Evolutionary conservation across 2,113 vertebrate genomes (phyloP).

Genomic region (Toxotes jaculatrix): DNA sequence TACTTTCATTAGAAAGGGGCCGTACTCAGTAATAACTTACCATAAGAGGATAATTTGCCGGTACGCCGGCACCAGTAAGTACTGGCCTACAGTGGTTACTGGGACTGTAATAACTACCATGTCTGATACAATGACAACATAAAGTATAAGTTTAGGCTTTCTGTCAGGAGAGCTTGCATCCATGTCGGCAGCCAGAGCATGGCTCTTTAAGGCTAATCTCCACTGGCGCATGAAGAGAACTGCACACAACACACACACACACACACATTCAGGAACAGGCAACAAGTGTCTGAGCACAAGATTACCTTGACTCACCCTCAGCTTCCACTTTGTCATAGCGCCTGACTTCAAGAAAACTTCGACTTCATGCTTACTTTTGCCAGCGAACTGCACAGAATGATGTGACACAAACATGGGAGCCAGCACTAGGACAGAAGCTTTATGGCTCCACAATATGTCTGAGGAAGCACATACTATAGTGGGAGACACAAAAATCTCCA

Average conservation of each 20-base stretch:
- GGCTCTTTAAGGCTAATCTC: slow-evolving; percentile 6
- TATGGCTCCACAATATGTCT: not conserved
- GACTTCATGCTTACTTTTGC: slow-evolving; percentile 23
- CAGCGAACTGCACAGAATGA: not conserved
- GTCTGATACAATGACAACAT: not conserved
- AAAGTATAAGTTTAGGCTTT: not conserved
- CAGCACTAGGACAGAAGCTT: not conserved
- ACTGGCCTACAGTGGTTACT: not conserved
- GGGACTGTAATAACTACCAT: not conserved
- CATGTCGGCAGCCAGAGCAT: not conserved
- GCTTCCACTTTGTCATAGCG: slow-evolving; percentile 33
- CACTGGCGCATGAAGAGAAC: slow-evolving; percentile 12
- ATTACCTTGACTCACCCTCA: slow-evolving; percentile 15
- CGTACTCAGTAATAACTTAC: not conserved
- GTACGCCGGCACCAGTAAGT: not conserved
- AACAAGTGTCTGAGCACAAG: slow-evolving; percentile 17
- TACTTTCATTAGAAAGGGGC: not conserved
- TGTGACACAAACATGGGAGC: not conserved
- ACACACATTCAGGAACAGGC: slow-evolving; percentile 28
- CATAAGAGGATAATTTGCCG: not conserved
- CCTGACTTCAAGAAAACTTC: slow-evolving; percentile 27
- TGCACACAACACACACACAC: slow-evolving; percentile 1
- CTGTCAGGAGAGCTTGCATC: too few species aligned
- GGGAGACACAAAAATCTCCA: not conserved
- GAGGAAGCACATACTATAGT: not conserved